Evolutionary conservation across 2,888 invertebrate genomes (phyloP).

Genomic region (Cheilosia scutellata): DNA sequence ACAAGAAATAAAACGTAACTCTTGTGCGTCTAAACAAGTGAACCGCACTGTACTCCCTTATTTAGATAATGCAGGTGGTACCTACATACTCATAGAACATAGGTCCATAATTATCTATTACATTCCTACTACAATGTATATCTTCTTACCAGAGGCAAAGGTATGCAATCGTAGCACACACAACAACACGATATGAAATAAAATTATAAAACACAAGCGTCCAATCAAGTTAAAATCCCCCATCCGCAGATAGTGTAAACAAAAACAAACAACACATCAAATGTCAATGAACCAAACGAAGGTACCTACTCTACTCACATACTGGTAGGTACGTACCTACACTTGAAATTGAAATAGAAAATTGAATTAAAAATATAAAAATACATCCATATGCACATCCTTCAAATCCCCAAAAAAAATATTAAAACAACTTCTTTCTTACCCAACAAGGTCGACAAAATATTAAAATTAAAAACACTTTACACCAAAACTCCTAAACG

Average conservation of each 20-base stretch:
- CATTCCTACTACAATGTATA: no score
- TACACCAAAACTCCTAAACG: not conserved
- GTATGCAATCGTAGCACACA: no score
- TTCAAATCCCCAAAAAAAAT: not conserved
- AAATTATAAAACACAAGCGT: no score
- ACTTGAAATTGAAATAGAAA: slow-evolving; percentile 45
- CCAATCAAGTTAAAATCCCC: not conserved
- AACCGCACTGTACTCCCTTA: no score
- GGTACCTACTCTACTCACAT: no score
- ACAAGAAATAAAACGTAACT: no score
- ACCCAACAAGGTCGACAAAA: not conserved
- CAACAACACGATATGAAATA: no score
- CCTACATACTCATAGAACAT: no score
- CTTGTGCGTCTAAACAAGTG: no score
- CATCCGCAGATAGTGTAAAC: slow-evolving; percentile 9
- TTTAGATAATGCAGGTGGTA: no score
- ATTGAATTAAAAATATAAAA: not conserved
- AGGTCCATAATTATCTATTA: no score
- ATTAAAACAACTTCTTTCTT: not conserved
- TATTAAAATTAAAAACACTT: not conserved
- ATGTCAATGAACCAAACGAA: slow-evolving; percentile 35
- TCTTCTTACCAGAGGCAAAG: no score
- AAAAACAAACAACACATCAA: slow-evolving; percentile 23
- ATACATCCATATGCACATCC: not conserved
- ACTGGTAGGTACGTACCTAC: not conserved